Evolutionary conservation across 2,888 invertebrate species (phyloP).

Genomic region (Trissonchulus latispiculum): DNA sequence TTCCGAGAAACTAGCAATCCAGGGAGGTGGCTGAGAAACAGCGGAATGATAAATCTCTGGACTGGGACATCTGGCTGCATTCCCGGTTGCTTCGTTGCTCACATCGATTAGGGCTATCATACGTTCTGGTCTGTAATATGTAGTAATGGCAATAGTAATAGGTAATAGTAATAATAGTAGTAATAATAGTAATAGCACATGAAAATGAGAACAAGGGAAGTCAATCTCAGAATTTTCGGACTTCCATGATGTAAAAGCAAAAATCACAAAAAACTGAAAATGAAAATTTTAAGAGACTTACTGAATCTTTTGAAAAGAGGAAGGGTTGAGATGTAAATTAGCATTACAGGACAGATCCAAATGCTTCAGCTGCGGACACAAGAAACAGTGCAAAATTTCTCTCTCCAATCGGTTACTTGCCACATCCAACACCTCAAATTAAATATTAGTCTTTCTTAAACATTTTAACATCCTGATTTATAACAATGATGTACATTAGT

Average conservation of each 20-base stretch:
- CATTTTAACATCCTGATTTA: too few relatives aligned
- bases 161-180: too few relatives aligned
- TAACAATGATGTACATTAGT: too few relatives aligned
- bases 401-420: conserved; percentile 47
- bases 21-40: conserved; percentile 35
- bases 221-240: too few relatives aligned
- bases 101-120: conserved; percentile 46
- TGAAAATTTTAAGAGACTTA: too few relatives aligned
- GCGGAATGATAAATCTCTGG: too few relatives aligned
- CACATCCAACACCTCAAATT: conserved; percentile 46
- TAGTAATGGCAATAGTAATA: too few relatives aligned
- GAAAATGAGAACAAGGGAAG: too few relatives aligned
- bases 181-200: too few relatives aligned
- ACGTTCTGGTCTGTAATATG: conserved; percentile 34
- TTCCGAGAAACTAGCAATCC: conserved; percentile 47
- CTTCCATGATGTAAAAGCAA: too few relatives aligned
- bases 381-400: conserved; percentile 40
- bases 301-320: conserved; percentile 42
- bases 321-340: conserved; percentile 40
- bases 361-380: conserved; percentile 46
- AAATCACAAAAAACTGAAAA: too few relatives aligned
- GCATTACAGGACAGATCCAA: conserved; percentile 49
- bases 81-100: conserved; percentile 43
- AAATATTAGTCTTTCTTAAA: too few relatives aligned
- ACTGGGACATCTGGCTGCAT: conserved; percentile 20